Conservation (phyloP, 2,888 invertebrate genomes). For the Chalcosyrphus nemorum region DNA sequence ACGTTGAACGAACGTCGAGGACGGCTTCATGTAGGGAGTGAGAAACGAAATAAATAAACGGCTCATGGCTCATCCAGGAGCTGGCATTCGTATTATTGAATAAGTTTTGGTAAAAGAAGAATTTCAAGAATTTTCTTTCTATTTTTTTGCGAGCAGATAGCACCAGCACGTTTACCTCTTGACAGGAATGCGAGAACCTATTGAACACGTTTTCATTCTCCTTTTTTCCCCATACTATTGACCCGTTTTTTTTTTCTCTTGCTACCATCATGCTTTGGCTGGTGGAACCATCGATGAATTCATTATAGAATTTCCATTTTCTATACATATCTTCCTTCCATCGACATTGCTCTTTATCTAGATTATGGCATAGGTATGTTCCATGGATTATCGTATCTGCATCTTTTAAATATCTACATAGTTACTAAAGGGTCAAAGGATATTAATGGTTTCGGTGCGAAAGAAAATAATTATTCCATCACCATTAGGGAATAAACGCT, state of each 20-base stretch:
- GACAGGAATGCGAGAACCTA: constrained; percentile 54
- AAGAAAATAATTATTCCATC: constrained; percentile 13
- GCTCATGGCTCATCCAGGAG: constrained; percentile 16
- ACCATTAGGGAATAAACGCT: background rate
- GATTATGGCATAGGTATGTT: background rate
- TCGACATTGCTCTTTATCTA: constrained; percentile 3
- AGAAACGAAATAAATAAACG: constrained; percentile 13
- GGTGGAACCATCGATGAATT: constrained; percentile 47
- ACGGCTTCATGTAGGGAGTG: background rate
- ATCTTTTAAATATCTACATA: background rate
- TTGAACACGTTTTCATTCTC: constrained; percentile 51
- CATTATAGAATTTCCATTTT: constrained; percentile 57
- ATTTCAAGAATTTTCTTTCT: constrained; percentile 50
- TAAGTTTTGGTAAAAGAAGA: constrained; percentile 58
- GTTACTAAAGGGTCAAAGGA: constrained; percentile 9
- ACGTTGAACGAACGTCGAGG: background rate
- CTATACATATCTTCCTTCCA: background rate
- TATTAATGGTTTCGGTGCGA: background rate
- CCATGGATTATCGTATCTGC: too few relatives aligned
- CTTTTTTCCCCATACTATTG: constrained; percentile 34
- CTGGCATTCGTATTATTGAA: constrained; percentile 63
- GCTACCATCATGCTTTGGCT: background rate
- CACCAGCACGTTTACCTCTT: constrained; percentile 54
- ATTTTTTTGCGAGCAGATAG: constrained; percentile 28
- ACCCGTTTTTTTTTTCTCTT: constrained; percentile 38